A percentile compares a stretch with the other conserved stretches of the same genome.
phyloP scores from a whole-genome alignment of 2,888 invertebrate species.

The Meloe dianella region DNA sequence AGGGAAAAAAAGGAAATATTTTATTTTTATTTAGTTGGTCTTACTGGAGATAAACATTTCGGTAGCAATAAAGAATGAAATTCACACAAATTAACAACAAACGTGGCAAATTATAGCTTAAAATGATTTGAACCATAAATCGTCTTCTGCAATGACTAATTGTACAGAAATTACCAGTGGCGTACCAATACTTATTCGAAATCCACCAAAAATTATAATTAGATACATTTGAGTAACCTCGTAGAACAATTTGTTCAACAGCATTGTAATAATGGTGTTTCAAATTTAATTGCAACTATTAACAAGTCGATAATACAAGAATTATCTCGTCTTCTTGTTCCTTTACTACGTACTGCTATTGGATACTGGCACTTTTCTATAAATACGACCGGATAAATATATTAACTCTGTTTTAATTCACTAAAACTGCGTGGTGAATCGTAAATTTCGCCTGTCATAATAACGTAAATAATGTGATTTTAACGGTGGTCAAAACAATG shows the following conservation, averaged over 20 bases:
- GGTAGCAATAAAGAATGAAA: neutral
- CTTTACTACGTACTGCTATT: conserved; percentile 21
- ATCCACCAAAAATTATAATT: neutral
- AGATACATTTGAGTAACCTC: neutral
- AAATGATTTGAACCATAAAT: neutral
- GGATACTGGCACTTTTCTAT: conserved; percentile 51
- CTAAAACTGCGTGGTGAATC: conserved; percentile 39
- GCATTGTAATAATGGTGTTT: neutral
- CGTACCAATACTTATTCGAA: neutral
- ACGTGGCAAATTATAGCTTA: neutral
- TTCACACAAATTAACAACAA: conserved; percentile 2
- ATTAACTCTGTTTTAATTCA: conserved; percentile 46
- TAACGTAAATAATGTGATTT: conserved; percentile 52
- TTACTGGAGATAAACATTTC: neutral
- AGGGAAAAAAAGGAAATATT: neutral
- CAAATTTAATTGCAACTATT: neutral
- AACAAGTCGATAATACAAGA: neutral
- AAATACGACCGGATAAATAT: conserved; percentile 53
- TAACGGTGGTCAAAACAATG: conserved; percentile 42
- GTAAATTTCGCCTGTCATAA: conserved; percentile 53
- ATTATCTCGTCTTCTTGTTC: neutral
- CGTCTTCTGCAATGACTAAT: conserved; percentile 1
- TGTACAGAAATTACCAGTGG: neutral
- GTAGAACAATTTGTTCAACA: neutral
- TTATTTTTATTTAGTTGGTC: neutral